Evolutionary conservation across 2,888 invertebrate genomes (phyloP).

Genomic region (Sesia apiformis): DNA sequence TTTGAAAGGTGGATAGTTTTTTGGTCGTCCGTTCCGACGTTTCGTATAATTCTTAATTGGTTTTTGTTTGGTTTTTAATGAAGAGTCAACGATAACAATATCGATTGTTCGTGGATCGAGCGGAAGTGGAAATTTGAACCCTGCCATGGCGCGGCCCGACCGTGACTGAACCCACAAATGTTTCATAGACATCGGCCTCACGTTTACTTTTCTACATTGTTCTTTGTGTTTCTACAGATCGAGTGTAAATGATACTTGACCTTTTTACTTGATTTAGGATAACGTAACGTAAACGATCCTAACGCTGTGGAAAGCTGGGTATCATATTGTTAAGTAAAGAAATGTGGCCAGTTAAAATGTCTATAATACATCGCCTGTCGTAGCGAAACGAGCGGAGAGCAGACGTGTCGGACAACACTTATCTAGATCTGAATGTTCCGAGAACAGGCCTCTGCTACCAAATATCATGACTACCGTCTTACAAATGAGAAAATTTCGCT

Average conservation of each 20-base stretch:
- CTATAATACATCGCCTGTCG: too few species aligned
- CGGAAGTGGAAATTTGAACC: slow-evolving; percentile 67
- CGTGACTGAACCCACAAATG: slow-evolving; percentile 63
- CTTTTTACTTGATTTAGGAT: slow-evolving; percentile 9
- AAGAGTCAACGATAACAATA: slow-evolving; percentile 57
- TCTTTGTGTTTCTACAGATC: slow-evolving; percentile 32
- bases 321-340: too few species aligned
- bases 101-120: slow-evolving; percentile 59
- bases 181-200: slow-evolving; percentile 36
- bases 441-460: slow-evolving; percentile 66
- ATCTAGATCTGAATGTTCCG: slow-evolving; percentile 63
- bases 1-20: slow-evolving; percentile 12
- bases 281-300: not conserved
- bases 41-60: slow-evolving; percentile 39
- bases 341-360: too few species aligned
- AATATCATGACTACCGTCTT: slow-evolving; percentile 73
- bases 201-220: slow-evolving; percentile 45
- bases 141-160: slow-evolving; percentile 50
- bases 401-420: slow-evolving; percentile 61
- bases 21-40: slow-evolving; percentile 26
- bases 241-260: slow-evolving; percentile 23
- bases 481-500: slow-evolving; percentile 75
- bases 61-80: slow-evolving; percentile 56
- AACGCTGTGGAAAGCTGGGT: too few species aligned
- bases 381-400: slow-evolving; percentile 43